Base-by-base conservation (phyloP, 2,113 vertebrate species). In the Phaethon lepturus region DNA sequence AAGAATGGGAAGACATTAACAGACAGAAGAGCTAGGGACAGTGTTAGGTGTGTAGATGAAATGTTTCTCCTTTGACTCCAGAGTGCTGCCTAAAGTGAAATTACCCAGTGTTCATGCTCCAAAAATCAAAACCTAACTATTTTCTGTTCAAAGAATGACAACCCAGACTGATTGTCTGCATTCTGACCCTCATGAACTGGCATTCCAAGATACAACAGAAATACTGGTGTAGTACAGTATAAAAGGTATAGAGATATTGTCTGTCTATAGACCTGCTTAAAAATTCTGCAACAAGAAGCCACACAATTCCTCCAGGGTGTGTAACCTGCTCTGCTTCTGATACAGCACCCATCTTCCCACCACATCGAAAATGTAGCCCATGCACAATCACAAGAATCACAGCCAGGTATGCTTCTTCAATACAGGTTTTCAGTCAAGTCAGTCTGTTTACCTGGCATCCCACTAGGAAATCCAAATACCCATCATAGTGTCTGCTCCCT, bases 401-500 rank as follows among this genome's bases (percentile, higher is more conserved):
- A 56, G 17, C 2, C 18, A 72, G 10, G 6, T 53, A 71, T 17
- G 5, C 26, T 53, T 26, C n/a, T 62, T 73, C 13, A 3, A n/a
- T 56, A 15, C 13, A 20, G 2, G 5, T 81, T 84, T 93, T 75
- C 28, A 35, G 22, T 55, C 31, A 83, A 56, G n/a, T n/a, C 8
- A 35, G 8, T 25, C 38, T 40, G 12, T 28, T 52, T 50, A 75
- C 9, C 17, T 63, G 31, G 35, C 23, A 93, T 23, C 2, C 9
- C 24, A 9, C 15, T 31, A 72, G 40, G 52, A 82, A 87, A 90
- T 42, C 16, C 15, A 25, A 17, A 7, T 15, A 44, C 23, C 5
- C 0, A 0, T 59, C 49, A 49, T 17, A 50, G 10, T 3, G 17
- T 45, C 38, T 71, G 10, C 10, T 89, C 28, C 19, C 26, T 55